A percentile compares a stretch with the other conserved stretches of the same genome.
These are phyloP conservation scores for Pluvialis apricaria DNA, from an alignment of 2,113 vertebrate species.

Conservation along the genomic window DNA sequence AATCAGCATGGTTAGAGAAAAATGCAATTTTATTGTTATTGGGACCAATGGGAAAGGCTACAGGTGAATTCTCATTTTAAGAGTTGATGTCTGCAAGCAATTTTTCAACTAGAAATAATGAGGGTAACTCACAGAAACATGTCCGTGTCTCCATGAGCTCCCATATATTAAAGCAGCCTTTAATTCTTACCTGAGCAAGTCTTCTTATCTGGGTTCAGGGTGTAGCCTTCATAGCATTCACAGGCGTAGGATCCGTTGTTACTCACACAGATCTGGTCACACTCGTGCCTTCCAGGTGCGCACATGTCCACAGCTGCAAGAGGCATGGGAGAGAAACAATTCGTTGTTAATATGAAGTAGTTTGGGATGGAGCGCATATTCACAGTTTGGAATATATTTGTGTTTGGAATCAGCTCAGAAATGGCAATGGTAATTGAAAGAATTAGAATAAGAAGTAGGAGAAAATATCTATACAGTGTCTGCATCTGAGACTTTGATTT, in stretches of 20 bases:
- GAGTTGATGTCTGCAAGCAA: not conserved
- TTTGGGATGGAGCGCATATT: not conserved
- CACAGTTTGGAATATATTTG: not conserved
- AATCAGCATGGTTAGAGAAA: not conserved
- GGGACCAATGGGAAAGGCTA: not conserved
- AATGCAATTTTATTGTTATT: not conserved
- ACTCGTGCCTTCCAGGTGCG: slow-evolving; percentile 78
- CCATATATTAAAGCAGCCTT: not conserved
- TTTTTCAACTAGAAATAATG: not conserved
- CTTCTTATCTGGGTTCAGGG: slow-evolving; percentile 84
- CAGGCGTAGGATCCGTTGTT: slow-evolving; percentile 77
- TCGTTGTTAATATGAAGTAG: not conserved
- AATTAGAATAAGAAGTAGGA: not conserved
- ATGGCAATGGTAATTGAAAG: not conserved
- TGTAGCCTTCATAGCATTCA: slow-evolving; percentile 83
- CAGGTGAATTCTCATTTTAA: not conserved
- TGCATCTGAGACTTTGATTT: not conserved
- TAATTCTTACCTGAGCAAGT: slow-evolving; percentile 83
- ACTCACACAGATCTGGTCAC: slow-evolving; percentile 87
- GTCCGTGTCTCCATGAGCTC: not conserved
- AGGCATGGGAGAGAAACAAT: not conserved
- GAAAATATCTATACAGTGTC: not conserved
- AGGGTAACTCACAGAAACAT: not conserved
- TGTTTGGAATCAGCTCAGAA: not conserved
- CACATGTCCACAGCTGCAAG: slow-evolving; percentile 82